Base-by-base conservation (phyloP, 2,888 invertebrate genomes). In the Brachyopa scutellaris region DNA sequence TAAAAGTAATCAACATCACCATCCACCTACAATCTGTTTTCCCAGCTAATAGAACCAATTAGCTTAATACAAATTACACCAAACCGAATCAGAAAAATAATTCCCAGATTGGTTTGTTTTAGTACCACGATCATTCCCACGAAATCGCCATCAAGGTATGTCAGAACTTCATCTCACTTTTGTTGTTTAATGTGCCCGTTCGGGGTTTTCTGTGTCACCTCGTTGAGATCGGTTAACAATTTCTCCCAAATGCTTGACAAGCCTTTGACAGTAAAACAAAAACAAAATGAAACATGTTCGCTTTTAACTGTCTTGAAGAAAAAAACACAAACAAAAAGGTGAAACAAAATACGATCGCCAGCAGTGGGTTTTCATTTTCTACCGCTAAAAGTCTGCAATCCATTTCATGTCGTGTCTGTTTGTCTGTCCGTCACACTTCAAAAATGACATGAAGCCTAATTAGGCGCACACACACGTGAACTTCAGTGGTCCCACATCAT, bases 171-270 rank as follows among this genome's bases (percentile, higher is more conserved):
- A 62, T 62, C 62, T 45, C 45, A 33, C 36, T 55, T 45, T 4
- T 33, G n/a, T 23, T 26, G 19, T 17, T 36, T 29, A 61, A 36
- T 73, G 59, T 13, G 64, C 26, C 8, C 42, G 42, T 21, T 57
- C 11, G 2, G 19, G 8, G 33, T 36, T 78, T 77, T 78, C 51
- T 70, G 57, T 78, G 78, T 78, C 78, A 66, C 64, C 51, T 51
- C 29, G 51, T 64, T 77, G 53, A 82, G 76, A 78, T 85, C 67
- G 57, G 74, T 59, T 70, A 72, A 74, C 69, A 85, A 84, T 85
- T 85, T 85, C 85, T 72, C 85, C 62, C 19, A 47, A 80, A 47
- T 42, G 73, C 67, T 64, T 59, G 70, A 51, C 78, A 78, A 72
- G 78, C 78, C 78, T 69, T 53, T 42, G 57, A 42, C 59, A 51